phyloP scores from a whole-genome alignment of 2,888 invertebrate species.

The Sarcophaga subvicina region DNA sequence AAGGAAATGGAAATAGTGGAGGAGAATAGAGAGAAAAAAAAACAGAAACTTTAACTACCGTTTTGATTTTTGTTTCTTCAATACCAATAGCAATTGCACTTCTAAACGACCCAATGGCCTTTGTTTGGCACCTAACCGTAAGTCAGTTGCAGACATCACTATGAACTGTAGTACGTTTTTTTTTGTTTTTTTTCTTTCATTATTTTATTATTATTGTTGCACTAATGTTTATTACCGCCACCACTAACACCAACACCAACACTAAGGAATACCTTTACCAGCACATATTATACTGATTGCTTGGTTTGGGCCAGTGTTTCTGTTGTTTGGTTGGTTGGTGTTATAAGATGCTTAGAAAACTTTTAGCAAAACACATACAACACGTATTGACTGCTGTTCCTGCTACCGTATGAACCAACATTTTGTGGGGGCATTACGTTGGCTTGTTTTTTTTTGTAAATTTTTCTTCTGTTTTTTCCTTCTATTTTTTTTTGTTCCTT shows the following conservation, averaged over 20 bases:
- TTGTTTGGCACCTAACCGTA: slow-evolving; percentile 74
- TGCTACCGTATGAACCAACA: slow-evolving; percentile 63
- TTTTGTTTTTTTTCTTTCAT: not conserved
- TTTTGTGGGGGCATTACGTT: slow-evolving; percentile 67
- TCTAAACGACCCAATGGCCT: slow-evolving; percentile 79
- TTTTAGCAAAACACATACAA: slow-evolving; percentile 68
- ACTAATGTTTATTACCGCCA: slow-evolving; percentile 63
- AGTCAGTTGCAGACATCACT: slow-evolving; percentile 63
- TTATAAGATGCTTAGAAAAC: slow-evolving; percentile 66
- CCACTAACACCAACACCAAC: slow-evolving; percentile 34
- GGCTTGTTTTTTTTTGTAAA: slow-evolving; percentile 30
- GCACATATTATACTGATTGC: slow-evolving; percentile 40
- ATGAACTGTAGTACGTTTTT: slow-evolving; percentile 53
- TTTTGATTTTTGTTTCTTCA: slow-evolving; percentile 51
- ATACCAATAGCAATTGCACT: slow-evolving; percentile 74
- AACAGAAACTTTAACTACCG: slow-evolving; percentile 47
- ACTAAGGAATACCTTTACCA: slow-evolving; percentile 27
- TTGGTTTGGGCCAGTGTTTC: slow-evolving; percentile 49
- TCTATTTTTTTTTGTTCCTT: slow-evolving; percentile 13
- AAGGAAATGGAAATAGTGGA: slow-evolving; percentile 37
- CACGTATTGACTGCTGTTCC: slow-evolving; percentile 71
- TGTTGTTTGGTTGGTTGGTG: slow-evolving; percentile 13
- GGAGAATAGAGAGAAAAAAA: not conserved
- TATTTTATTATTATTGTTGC: slow-evolving; percentile 57
- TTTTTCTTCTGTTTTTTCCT: slow-evolving; percentile 19